Evolutionary conservation across 2,888 invertebrate species (phyloP).

Genomic region (Bedellia somnulentella): DNA sequence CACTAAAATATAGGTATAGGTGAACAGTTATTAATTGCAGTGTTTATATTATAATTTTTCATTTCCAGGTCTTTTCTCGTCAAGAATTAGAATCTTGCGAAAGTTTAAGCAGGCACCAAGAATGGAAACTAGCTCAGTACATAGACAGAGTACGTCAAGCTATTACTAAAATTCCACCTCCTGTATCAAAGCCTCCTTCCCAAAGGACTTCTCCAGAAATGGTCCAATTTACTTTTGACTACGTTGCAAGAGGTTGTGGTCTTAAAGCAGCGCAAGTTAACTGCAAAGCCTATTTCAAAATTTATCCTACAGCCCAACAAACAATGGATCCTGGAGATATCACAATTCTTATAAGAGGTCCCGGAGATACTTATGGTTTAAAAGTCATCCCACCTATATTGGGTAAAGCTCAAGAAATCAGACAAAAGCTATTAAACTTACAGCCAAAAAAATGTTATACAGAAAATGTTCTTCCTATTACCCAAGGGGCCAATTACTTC

Average conservation of each 20-base stretch:
- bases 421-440: slow-evolving; percentile 43
- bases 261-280: slow-evolving; percentile 59
- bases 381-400: slow-evolving; percentile 39
- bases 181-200: slow-evolving; percentile 32
- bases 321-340: slow-evolving; percentile 47
- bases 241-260: slow-evolving; percentile 64
- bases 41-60: neutral
- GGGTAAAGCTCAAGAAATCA: slow-evolving; percentile 46
- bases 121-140: slow-evolving; percentile 58
- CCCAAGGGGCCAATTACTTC: slow-evolving; percentile 44
- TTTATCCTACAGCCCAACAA: slow-evolving; percentile 59
- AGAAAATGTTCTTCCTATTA: slow-evolving; percentile 39
- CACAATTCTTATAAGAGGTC: slow-evolving; percentile 47
- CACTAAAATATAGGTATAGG: neutral
- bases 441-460: slow-evolving; percentile 32
- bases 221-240: slow-evolving; percentile 32
- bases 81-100: slow-evolving; percentile 54
- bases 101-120: slow-evolving; percentile 50
- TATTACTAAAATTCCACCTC: slow-evolving; percentile 36
- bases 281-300: slow-evolving; percentile 57
- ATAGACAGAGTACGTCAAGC: slow-evolving; percentile 49
- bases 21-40: neutral
- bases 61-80: slow-evolving; percentile 59
- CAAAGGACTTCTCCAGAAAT: slow-evolving; percentile 31
- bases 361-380: slow-evolving; percentile 46